A percentile compares a stretch with the other conserved stretches of the same genome.
Evolutionary conservation across 1,140 invertebrate genomes (phyloP).

Genomic region (Bombus cullumanus): DNA sequence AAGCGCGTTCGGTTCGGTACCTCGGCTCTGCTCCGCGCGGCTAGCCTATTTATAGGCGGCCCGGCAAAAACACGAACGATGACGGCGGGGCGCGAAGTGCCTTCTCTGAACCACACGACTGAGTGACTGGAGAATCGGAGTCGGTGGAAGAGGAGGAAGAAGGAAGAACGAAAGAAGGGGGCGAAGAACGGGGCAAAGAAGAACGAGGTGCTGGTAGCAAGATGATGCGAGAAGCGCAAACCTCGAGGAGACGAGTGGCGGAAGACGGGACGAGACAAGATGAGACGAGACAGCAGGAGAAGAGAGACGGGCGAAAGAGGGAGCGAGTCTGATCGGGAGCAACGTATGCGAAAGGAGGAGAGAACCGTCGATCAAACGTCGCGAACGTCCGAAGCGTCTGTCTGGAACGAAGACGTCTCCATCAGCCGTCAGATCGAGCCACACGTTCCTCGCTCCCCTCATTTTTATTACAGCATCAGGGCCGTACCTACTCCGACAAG

Average conservation of each 20-base stretch:
- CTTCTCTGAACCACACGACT: conserved; percentile 52
- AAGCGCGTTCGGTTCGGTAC: conserved; percentile 64
- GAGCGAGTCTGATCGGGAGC: conserved; percentile 51
- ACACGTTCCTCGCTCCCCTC: conserved; percentile 62
- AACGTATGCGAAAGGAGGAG: conserved; percentile 64
- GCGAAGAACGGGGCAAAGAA: not conserved
- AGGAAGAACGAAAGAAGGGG: not conserved
- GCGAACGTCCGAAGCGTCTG: conserved; percentile 73
- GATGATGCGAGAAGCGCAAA: conserved; percentile 32
- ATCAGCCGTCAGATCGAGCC: conserved; percentile 74
- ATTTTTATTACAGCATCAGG: conserved; percentile 71
- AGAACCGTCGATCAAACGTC: conserved; percentile 79
- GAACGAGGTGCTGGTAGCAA: conserved; percentile 11
- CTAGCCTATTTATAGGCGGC: conserved; percentile 75
- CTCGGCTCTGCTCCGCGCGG: conserved; percentile 28
- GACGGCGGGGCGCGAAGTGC: conserved; percentile 69
- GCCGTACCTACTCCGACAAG: conserved; percentile 54
- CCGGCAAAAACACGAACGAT: conserved; percentile 75
- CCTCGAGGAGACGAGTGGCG: conserved; percentile 13
- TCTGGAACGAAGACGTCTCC: conserved; percentile 78
- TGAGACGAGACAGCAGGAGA: conserved; percentile 6
- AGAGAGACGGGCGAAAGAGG: conserved; percentile 32
- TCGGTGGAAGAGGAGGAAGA: not conserved
- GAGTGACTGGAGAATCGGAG: conserved; percentile 50
- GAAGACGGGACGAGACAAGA: conserved; percentile 34